Base-by-base conservation (phyloP, 2,797 vertebrate species). In the Tokudaia tokunoshimensis region DNA sequence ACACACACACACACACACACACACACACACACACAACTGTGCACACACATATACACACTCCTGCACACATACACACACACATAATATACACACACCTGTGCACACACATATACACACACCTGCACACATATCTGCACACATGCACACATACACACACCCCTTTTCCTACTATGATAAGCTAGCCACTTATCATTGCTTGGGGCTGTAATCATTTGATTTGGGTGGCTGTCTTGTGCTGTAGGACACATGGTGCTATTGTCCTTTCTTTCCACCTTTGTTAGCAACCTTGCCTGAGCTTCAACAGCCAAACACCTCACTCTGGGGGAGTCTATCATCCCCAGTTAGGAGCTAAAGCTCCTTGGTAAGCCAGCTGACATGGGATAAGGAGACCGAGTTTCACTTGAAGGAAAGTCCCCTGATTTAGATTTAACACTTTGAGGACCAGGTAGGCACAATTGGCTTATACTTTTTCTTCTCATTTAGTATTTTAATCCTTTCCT, bases 401-500 rank as follows among this genome's bases (percentile, higher is more conserved):
- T 34, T 85, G 76, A 57, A 80, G 85, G 70, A 57, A 91, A 61
- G 1, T 9, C 37, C 3, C 31, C 82, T 10, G 5, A 37, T 89
- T 74, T 81, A 26, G 34, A 57, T 37, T 17, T 14, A 41, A 85
- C 78, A 34, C 13, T 95, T 67, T 80, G 24, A 1, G 83, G 26
- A 95, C 34, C 41, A 93, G 74, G 65, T 61, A 17, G 8, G 9
- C 10, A 34, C 31, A 41, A 31, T 75, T 94, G 22, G 24, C 70
- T 87, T 26, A 79, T n/a, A 44, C 11, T 59, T 93, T 67, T 47
- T 24, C 87, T 93, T 59, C 24, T 55, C 92, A 85, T 87, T 74
- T 75, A 83, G 15, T 92, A 74, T 88, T 91, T 89, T 8, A 15
- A 15, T 70, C 34, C 13, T 80, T 29, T 93, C 8, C 55, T 13